Conservation (phyloP, 1,140 invertebrate species). For the Brachionus calyciflorus region DNA sequence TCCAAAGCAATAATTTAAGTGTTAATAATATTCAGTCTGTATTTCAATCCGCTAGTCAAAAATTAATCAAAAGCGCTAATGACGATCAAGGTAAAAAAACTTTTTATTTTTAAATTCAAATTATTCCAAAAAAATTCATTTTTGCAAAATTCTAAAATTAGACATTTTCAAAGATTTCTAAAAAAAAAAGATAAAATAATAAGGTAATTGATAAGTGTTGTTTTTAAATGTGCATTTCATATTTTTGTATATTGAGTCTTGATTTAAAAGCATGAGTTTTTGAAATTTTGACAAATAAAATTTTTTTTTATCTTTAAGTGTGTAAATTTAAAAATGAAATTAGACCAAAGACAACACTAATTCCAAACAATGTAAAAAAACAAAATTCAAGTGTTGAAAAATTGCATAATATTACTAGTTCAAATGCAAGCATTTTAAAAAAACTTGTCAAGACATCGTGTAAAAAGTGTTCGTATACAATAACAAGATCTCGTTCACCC, state of each 20-base stretch:
- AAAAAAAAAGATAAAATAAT: no score
- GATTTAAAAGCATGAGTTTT: no score
- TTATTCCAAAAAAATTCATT: no score
- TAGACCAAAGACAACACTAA: not conserved
- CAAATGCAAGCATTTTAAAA: not conserved
- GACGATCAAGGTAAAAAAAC: constrained; percentile 9
- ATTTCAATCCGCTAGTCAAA: no score
- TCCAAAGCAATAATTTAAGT: not conserved
- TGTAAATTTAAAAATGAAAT: constrained; percentile 5
- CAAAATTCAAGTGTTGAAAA: constrained; percentile 16
- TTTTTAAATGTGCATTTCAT: no score
- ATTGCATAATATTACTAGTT: constrained; percentile 7
- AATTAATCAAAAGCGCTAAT: not conserved
- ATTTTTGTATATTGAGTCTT: no score
- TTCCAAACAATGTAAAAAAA: not conserved
- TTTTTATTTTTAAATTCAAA: no score
- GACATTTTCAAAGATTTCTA: no score
- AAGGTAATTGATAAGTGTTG: no score
- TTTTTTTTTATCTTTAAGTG: not conserved
- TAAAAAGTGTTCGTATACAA: constrained; percentile 25
- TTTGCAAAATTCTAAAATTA: no score
- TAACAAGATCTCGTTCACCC: not conserved
- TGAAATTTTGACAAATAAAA: no score
- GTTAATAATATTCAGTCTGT: no score
- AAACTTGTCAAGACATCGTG: not conserved